Evolutionary conservation across 2,888 invertebrate genomes (phyloP), one percentile per base, ranked within the genome.

Genomic region (Drosophila infuscata): DNA sequence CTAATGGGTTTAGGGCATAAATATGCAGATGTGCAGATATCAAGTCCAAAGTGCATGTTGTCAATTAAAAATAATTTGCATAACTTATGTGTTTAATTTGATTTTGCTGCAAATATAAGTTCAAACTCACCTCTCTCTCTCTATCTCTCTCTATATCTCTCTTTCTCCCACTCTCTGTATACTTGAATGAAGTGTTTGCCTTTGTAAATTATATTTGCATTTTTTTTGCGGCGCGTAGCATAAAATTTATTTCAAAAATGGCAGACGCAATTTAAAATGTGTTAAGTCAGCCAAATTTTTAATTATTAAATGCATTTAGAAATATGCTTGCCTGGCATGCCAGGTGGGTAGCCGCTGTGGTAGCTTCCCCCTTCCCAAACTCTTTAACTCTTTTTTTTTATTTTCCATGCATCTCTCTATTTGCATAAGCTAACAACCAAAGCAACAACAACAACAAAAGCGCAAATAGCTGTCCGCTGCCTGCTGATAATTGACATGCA

Each of bases 221-320:
- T 71, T 72, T 57, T 53, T 46, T 41, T 54, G 35, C 38, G 38
- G 56, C 20, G 32, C 36, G 33, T 58, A 15, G 43, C 49, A 29
- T 30, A 49, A 49, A 65, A 66, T 73, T 68, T 70, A 73, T 80
- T 70, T 67, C 60, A 66, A 71, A 79, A 79, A 76, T 83, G 76
- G 57, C 74, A 70, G 81, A 64, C 64, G 76, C 74, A 83, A 78
- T 88, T 85, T 85, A 63, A 82, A 86, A 88, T 87, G 79, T 87
- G 85, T 82, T 82, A 82, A 87, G 79, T 81, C 77, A 74, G 86
- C 88, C 79, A 63, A 70, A 89, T 86, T 85, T 82, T 82, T 87
- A 89, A 84, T 85, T 86, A 84, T 85, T 83, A 88, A 83, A 84
- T 76, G 52, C 88, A 84, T 86, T 88, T 84, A 86, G 83, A 88